Conservation (phyloP, 2,888 invertebrate species). For the Lycia hirtaria region DNA sequence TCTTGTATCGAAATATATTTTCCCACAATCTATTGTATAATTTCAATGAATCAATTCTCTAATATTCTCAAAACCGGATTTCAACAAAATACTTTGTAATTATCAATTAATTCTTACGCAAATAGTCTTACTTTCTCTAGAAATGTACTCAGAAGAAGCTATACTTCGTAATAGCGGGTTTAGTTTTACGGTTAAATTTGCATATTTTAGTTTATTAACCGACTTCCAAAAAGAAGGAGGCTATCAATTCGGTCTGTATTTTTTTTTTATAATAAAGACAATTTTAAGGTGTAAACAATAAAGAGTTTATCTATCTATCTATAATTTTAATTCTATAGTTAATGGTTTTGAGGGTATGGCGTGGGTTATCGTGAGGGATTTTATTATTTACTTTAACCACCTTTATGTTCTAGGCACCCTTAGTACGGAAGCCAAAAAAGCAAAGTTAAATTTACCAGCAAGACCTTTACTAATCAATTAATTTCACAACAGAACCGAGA, state of each 20-base stretch:
- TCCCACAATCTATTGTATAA: constrained; percentile 18
- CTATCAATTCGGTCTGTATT: too few relatives aligned
- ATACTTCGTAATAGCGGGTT: not conserved
- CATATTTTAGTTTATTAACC: constrained; percentile 12
- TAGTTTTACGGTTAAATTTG: constrained; percentile 10
- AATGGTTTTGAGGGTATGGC: too few relatives aligned
- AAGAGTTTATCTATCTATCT: too few relatives aligned
- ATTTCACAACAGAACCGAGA: constrained; percentile 6
- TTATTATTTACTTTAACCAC: too few relatives aligned
- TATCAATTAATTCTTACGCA: constrained; percentile 28
- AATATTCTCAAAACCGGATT: constrained; percentile 28
- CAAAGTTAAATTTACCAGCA: too few relatives aligned
- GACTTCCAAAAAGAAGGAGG: too few relatives aligned
- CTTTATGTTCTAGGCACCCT: too few relatives aligned
- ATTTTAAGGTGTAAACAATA: too few relatives aligned
- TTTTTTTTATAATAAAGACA: too few relatives aligned
- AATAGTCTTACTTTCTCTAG: constrained; percentile 22
- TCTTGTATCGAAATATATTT: not conserved
- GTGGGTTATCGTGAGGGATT: too few relatives aligned
- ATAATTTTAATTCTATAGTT: too few relatives aligned
- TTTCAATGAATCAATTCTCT: constrained; percentile 19
- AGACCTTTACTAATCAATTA: constrained; percentile 7
- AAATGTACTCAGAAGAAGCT: constrained; percentile 18
- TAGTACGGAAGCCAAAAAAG: too few relatives aligned
- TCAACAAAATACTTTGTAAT: constrained; percentile 17